Evolutionary conservation across 2,797 vertebrate genomes (phyloP).

Genomic region (Coilia nasus): DNA sequence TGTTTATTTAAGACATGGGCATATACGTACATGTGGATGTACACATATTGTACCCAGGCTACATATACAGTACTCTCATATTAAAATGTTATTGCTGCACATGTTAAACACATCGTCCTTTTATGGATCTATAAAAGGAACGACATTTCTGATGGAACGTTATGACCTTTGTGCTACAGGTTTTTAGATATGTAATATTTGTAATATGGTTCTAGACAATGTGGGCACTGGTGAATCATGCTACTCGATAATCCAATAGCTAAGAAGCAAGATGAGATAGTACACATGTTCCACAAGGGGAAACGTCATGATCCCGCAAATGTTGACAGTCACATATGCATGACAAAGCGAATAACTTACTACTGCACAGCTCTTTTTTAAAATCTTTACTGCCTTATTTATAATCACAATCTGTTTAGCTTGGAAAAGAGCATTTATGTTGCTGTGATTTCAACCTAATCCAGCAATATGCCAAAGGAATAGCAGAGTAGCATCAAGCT

Average conservation of each 20-base stretch:
- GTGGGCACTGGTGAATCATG: constrained; percentile 61
- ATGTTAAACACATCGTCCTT: constrained; percentile 54
- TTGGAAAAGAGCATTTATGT: constrained; percentile 52
- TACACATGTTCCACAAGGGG: constrained; percentile 55
- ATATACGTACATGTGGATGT: constrained; percentile 73
- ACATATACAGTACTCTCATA: constrained; percentile 60
- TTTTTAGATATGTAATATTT: constrained; percentile 55
- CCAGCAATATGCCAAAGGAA: background rate
- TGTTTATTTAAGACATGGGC: constrained; percentile 75
- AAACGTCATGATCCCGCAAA: constrained; percentile 55
- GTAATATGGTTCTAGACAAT: constrained; percentile 59
- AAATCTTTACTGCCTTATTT: background rate
- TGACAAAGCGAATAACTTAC: constrained; percentile 7
- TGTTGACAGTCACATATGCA: constrained; percentile 45
- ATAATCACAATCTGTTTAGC: constrained; percentile 46
- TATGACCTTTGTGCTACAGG: constrained; percentile 70
- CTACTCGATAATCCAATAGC: constrained; percentile 63
- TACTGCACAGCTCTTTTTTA: background rate
- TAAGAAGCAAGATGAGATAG: constrained; percentile 54
- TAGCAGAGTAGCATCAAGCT: background rate
- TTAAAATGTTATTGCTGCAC: constrained; percentile 76
- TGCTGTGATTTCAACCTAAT: background rate
- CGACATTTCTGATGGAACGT: constrained; percentile 59
- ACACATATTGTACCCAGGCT: constrained; percentile 59
- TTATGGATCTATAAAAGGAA: constrained; percentile 64